Evolutionary conservation across 2,888 invertebrate species (phyloP).

Genomic region (Euphydryas editha): DNA sequence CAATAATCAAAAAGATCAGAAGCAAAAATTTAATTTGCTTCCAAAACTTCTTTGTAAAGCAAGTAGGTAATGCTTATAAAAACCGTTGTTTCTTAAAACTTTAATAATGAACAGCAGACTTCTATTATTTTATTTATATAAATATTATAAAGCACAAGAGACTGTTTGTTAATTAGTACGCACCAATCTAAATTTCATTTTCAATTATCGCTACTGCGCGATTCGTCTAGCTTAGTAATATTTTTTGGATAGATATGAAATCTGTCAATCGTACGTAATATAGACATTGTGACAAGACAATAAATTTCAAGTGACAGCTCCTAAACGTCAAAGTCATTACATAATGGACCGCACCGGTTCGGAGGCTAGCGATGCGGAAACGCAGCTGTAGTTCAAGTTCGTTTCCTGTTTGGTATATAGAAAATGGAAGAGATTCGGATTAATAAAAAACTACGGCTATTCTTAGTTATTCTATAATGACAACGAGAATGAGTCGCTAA

Average conservation of each 20-base stretch:
- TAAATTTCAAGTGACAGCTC: constrained; percentile 7
- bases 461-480: too few relatives aligned
- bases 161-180: too few relatives aligned
- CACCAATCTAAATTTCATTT: too few relatives aligned
- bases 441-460: not conserved
- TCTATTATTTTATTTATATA: too few relatives aligned
- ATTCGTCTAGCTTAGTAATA: not conserved
- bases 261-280: not conserved
- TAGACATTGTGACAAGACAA: not conserved
- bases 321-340: constrained; percentile 11
- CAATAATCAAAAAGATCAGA: too few relatives aligned
- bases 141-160: too few relatives aligned
- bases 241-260: not conserved
- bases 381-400: constrained; percentile 47
- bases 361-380: constrained; percentile 11
- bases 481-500: not conserved
- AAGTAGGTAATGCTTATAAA: too few relatives aligned
- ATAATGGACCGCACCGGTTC: not conserved
- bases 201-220: too few relatives aligned
- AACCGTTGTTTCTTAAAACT: too few relatives aligned
- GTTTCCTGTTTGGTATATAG: constrained; percentile 38
- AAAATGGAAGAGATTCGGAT: constrained; percentile 31
- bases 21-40: too few relatives aligned
- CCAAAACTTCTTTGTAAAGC: too few relatives aligned
- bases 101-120: too few relatives aligned